Percentiles rank a stretch among this genome's conserved stretches.
Conservation (phyloP, 2,797 vertebrate genomes). For the Silurus lanzhouensis region DNA sequence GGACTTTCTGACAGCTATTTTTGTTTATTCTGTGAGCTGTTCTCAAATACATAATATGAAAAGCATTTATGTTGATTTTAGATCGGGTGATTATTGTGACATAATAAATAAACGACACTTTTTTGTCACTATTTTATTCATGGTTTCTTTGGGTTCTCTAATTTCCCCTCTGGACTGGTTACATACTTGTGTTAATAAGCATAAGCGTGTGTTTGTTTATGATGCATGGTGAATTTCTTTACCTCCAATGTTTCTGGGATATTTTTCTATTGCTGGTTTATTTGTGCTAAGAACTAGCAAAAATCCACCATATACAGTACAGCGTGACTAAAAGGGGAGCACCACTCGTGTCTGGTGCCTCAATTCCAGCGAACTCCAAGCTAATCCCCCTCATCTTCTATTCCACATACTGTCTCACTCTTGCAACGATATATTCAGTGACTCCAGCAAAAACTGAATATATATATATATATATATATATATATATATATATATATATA, state of each 20-base stretch:
- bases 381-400: constrained; percentile 35
- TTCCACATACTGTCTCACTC: constrained; percentile 40
- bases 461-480: background rate
- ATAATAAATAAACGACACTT: too few species aligned
- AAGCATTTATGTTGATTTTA: background rate
- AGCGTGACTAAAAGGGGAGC: constrained; percentile 44
- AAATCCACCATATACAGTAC: constrained; percentile 39
- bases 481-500: too few species aligned
- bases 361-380: constrained; percentile 42
- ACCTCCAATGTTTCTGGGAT: too few species aligned
- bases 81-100: background rate
- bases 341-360: constrained; percentile 47
- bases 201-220: background rate
- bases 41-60: background rate
- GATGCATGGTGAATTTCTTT: background rate
- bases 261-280: background rate
- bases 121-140: too few species aligned
- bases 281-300: background rate
- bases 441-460: constrained; percentile 14
- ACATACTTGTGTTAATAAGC: background rate
- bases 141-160: background rate
- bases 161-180: background rate
- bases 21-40: constrained; percentile 7
- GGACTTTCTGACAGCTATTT: background rate
- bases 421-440: constrained; percentile 41